These are phyloP conservation scores for Ptychochromis oligacanthus DNA, from an alignment of 2,113 vertebrate species.

Conservation along the genomic window DNA sequence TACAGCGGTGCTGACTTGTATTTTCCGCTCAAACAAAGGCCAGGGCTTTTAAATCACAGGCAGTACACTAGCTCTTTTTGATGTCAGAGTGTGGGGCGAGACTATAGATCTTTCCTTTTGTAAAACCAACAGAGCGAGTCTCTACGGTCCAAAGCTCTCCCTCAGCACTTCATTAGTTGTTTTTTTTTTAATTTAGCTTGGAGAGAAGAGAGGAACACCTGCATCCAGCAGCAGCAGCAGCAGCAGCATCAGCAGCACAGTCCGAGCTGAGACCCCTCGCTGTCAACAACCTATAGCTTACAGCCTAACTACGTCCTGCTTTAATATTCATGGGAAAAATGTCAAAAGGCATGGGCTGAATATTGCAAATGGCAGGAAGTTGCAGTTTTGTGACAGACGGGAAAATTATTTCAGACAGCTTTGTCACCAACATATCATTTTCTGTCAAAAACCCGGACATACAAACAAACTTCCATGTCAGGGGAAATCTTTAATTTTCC, in stretches of 20 bases:
- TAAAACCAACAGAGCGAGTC: slow-evolving; percentile 45
- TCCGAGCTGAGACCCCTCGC: slow-evolving; percentile 22
- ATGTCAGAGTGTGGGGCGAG: slow-evolving; percentile 26
- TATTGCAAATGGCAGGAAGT: not conserved
- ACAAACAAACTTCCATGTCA: slow-evolving; percentile 7
- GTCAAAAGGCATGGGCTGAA: not conserved
- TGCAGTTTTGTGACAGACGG: slow-evolving; percentile 18
- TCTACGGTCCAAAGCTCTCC: slow-evolving; percentile 35
- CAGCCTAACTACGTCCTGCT: not conserved
- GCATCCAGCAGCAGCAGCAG: slow-evolving; percentile 33
- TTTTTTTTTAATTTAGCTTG: not conserved
- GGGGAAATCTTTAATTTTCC: slow-evolving; percentile 25
- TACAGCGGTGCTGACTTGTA: slow-evolving; percentile 49
- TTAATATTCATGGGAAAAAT: not conserved
- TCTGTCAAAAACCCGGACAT: not conserved
- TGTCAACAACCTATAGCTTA: slow-evolving; percentile 8
- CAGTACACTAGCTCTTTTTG: slow-evolving; percentile 23
- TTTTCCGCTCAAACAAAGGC: slow-evolving; percentile 46
- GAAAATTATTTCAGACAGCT: slow-evolving; percentile 20
- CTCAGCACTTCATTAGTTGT: slow-evolving; percentile 48
- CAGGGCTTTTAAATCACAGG: slow-evolving; percentile 47
- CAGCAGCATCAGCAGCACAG: slow-evolving; percentile 9
- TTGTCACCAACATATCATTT: not conserved
- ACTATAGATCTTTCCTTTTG: slow-evolving; percentile 54
- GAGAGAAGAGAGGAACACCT: slow-evolving; percentile 37